A percentile compares a stretch with the other conserved stretches of the same genome.
Evolutionary conservation across 2,888 invertebrate species (phyloP).

Genomic region (Creontiades dilutus): DNA sequence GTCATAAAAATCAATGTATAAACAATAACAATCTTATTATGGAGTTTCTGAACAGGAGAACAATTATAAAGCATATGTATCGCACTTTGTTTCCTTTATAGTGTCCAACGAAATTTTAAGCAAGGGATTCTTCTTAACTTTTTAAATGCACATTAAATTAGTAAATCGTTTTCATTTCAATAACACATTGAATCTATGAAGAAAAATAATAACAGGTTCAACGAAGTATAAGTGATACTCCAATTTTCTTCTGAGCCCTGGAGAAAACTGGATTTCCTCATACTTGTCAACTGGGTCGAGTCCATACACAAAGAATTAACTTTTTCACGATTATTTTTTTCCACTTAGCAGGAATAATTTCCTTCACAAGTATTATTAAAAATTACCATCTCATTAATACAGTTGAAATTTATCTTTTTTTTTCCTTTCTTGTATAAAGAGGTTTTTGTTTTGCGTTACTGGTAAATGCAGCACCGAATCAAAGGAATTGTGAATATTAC

Average conservation of each 20-base stretch:
- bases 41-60: slow-evolving; percentile 62
- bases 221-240: slow-evolving; percentile 60
- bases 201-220: slow-evolving; percentile 34
- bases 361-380: slow-evolving; percentile 28
- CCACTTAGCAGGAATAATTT: slow-evolving; percentile 32
- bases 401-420: slow-evolving; percentile 7
- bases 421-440: slow-evolving; percentile 12
- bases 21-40: slow-evolving; percentile 69
- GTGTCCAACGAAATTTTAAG: slow-evolving; percentile 49
- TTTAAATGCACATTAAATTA: slow-evolving; percentile 70
- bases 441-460: slow-evolving; percentile 13
- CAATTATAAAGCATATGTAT: slow-evolving; percentile 62
- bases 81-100: slow-evolving; percentile 47
- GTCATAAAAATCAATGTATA: slow-evolving; percentile 70
- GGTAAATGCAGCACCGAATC: slow-evolving; percentile 47
- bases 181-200: slow-evolving; percentile 57
- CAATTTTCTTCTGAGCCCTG: slow-evolving; percentile 60
- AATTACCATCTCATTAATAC: slow-evolving; percentile 3
- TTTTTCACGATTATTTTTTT: slow-evolving; percentile 40
- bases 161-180: slow-evolving; percentile 51
- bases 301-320: slow-evolving; percentile 38
- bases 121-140: slow-evolving; percentile 48
- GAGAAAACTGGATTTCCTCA: slow-evolving; percentile 63
- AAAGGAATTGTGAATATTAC: slow-evolving; percentile 43
- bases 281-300: slow-evolving; percentile 47